Conservation (phyloP, 2,888 invertebrate species). For the Panopea generosa region DNA sequence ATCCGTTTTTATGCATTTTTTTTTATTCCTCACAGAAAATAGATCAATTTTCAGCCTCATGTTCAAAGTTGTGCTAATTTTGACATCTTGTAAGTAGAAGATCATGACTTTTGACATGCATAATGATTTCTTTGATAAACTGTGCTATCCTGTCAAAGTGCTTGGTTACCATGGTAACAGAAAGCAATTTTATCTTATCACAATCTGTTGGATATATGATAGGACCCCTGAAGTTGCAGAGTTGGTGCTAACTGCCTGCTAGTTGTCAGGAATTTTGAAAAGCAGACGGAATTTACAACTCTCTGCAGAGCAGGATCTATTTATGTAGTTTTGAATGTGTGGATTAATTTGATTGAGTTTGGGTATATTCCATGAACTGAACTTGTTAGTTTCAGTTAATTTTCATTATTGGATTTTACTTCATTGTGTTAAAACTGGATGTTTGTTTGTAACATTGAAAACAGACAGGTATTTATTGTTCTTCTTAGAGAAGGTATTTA, state of each 20-base stretch:
- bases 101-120: conserved; percentile 39
- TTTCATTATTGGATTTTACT: no score
- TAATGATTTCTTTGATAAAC: conserved; percentile 37
- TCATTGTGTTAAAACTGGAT: no score
- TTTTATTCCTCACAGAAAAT: no score
- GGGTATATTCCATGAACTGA: no score
- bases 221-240: conserved; percentile 49
- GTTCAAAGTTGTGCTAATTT: no score
- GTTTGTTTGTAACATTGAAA: no score
- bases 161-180: conserved; percentile 54
- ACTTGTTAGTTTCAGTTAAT: neutral
- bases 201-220: conserved; percentile 58
- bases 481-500: no score
- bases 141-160: conserved; percentile 49
- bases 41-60: no score
- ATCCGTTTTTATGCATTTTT: no score
- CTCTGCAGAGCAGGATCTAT: neutral
- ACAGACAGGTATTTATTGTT: no score
- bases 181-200: conserved; percentile 62
- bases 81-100: conserved; percentile 1
- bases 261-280: conserved; percentile 9
- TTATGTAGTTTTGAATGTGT: neutral
- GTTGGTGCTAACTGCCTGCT: conserved; percentile 19
- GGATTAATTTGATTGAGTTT: no score
- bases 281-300: conserved; percentile 14